Percentiles rank a stretch among this genome's conserved stretches.
Conservation (phyloP, 2,888 invertebrate genomes). For the Macroteleia sp. region DNA sequence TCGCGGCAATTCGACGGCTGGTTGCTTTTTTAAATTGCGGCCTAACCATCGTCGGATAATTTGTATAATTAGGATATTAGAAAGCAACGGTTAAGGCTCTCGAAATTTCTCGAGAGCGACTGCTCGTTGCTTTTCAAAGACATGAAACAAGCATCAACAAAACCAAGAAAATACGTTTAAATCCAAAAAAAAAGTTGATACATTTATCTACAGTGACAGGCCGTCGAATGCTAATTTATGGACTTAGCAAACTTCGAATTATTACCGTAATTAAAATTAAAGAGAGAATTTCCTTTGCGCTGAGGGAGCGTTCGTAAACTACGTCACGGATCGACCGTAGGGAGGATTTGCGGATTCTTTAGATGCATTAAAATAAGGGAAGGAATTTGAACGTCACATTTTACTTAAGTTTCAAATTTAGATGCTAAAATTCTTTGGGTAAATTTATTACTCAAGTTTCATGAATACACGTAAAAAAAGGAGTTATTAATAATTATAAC, state of each 20-base stretch:
- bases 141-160: too few relatives aligned
- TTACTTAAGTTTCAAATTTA: neutral
- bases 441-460: too few relatives aligned
- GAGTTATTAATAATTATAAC: too few relatives aligned
- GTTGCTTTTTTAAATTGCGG: constrained; percentile 37
- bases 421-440: too few relatives aligned
- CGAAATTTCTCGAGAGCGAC: too few relatives aligned
- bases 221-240: constrained; percentile 24
- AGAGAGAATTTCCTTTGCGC: constrained; percentile 5
- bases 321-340: neutral
- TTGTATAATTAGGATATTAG: constrained; percentile 45
- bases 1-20: constrained; percentile 28
- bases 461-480: too few relatives aligned
- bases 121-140: too few relatives aligned
- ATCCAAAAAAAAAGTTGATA: constrained; percentile 18
- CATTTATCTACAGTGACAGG: constrained; percentile 1
- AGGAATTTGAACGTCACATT: neutral
- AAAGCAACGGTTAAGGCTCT: too few relatives aligned
- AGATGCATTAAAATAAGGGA: neutral
- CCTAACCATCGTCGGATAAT: constrained; percentile 22
- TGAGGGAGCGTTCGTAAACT: neutral
- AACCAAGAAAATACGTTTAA: neutral
- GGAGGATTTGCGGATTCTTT: neutral
- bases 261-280: constrained; percentile 29
- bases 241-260: constrained; percentile 12